Evolutionary conservation across 2,888 invertebrate species (phyloP), one percentile per base, ranked within the genome.

Genomic region (Plusia festucae): DNA sequence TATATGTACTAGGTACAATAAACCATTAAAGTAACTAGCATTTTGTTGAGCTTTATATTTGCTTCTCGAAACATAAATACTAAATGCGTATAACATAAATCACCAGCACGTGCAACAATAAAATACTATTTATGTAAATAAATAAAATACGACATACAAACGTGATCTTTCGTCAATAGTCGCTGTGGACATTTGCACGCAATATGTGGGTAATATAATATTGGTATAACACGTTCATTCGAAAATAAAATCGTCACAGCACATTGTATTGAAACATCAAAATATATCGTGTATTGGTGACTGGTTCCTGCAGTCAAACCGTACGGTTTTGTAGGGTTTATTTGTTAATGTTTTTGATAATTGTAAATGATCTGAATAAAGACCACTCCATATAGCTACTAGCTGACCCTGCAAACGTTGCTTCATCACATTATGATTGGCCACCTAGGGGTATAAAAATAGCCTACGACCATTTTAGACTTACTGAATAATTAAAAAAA

Each of bases 61-160:
- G 15, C 3, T 30, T 20, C 46, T 55, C 49, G 18, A 27, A 70
- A 62, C 57, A 65, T 72, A 53, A 65, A 65, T 65, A 53, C 60
- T 20, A 34, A 53, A 58, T 56, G 76, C 49, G 40, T 49, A 13
- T 46, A 34, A 16, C 57, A 52, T 64, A 60, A 64, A 60, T 58
- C 52, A 46, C 16, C 20, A 49, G 60, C 65, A 76, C 60, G 65
- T 56, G 71, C 72, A 60, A n/a, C 30, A 53, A 20, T 70, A 58
- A 65, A 58, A 58, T 0, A 22, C 32, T 64, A 70, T 65, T 49
- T 65, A 70, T 59, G 60, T 51, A 62, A 62, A 76, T 76, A 44
- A 24, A 59, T 32, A 56, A 53, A 44, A 59, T 76, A 53, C 13
- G 4, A 40, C 0, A n/a, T 1, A n/a, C n/a, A 52, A 34, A 65